Evolutionary conservation across 2,797 vertebrate species (phyloP), one percentile per base, ranked within the genome.

Genomic region (Tiaroga cobitis): DNA sequence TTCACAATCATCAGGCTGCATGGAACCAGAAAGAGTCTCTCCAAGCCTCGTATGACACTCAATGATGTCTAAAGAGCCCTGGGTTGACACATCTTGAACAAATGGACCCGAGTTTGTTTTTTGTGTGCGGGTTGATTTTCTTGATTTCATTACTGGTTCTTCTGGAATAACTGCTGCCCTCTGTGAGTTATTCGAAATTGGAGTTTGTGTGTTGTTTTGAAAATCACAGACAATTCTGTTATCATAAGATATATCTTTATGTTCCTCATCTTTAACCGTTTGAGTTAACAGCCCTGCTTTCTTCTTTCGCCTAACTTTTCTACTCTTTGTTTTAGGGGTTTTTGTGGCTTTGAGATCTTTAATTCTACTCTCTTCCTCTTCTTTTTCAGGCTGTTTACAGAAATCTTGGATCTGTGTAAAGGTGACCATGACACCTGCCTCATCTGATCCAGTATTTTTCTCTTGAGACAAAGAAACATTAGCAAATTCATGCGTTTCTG

Each of bases 281-380:
- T 34, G 49, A 69, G 49, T 32, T 43, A 46, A 43, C 46, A 11
- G 18, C 5, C 21, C 3, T 24, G 13, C 18, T 26, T 18, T 84
- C 54, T 70, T 88, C 54, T 88, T 85, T 81, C 80, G 76, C 8
- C 80, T 49, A 82, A 32, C 7, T 88, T 82, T 89, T 73, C 18
- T 79, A 63, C 80, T 86, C 24, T 49, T 74, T 73, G 32, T 43
- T 59, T 51, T 54, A 32, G 18, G 11, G 15, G 0, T 13, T 83
- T 76, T 79, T 46, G 26, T 37, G 15, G n/a, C 37, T 34, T 81
- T 84, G 29, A 68, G 49, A 34, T 56, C 21, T 77, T 49, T 76
- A 56, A 65, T 67, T 73, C 34, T 24, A n/a, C 10, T 46, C 7
- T 67, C 77, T 26, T 39, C 51, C 51, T 41, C n/a, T 41, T 49